Evolutionary conservation across 2,113 vertebrate genomes (phyloP), one percentile per base, ranked within the genome.

Genomic region (Sinocyclocheilus maitianheensis): DNA sequence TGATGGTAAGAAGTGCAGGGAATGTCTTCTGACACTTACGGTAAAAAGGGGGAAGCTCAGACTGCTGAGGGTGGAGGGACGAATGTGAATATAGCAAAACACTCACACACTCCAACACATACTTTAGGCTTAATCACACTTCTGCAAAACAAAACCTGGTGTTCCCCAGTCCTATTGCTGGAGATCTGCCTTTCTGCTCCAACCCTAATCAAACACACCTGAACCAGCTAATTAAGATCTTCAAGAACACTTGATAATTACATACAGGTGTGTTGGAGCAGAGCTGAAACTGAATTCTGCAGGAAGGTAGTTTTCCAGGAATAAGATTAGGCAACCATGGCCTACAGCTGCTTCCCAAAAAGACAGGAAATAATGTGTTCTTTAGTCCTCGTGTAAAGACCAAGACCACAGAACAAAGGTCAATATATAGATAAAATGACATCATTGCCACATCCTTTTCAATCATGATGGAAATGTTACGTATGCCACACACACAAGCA

Each of bases 271-370:
- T 74, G 30, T 34, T 71, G 30, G 67, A 71, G 3, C 67, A 71
- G 67, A 71, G 3, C 1, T 71, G 71, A 20, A 74, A 43, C 20
- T 22, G 37, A 72, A 40, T 18, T 11, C 30, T 72, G 69, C 69
- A 72, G 69, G 34, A 72, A 18, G 34, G 4, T 69, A 16, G 65
- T 30, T 30, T 13, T 67, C 26, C 13, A 69, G 6, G 65, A 69
- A 69, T 6, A 69, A 13, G 6, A 69, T 12, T 69, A 26, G 26
- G 5, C 24, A 67, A 26, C 65, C 13, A 16, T 67, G 22, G 40
- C 12, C 22, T 75, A 85, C 89, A 88, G 51, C 84, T 89, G 86
- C 76, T 89, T 87, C 77, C 83, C 58, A 79, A 71, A 81, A 77
- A 77, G 76, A 85, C 65, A 85, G 81, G 46, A 81, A 26, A 84